Conservation (phyloP, 2,113 vertebrate genomes). For the Ptyas mucosa region DNA sequence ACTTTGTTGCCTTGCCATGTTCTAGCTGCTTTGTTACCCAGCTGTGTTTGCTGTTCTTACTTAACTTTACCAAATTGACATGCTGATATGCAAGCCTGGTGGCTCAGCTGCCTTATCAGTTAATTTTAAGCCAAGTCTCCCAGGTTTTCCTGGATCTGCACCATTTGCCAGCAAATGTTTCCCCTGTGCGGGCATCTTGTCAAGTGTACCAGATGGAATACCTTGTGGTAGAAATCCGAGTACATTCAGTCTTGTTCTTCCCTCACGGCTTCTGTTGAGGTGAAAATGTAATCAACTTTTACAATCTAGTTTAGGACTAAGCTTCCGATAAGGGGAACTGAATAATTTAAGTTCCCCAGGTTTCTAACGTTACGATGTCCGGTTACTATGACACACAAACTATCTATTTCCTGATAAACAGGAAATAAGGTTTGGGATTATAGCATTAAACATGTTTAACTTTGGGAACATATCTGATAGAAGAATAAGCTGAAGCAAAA, state of each 20-base stretch:
- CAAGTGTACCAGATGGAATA: not conserved
- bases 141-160: not conserved
- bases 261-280: not conserved
- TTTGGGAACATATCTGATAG: not conserved
- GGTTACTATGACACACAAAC: conserved; percentile 16
- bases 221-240: not conserved
- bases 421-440: conserved; percentile 11
- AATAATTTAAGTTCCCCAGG: not conserved
- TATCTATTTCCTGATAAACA: conserved; percentile 38
- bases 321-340: not conserved
- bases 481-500: conserved; percentile 42
- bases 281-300: conserved; percentile 11
- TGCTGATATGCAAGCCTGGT: not conserved
- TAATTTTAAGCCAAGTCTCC: not conserved
- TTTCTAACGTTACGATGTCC: conserved; percentile 16
- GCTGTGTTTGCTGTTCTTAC: not conserved
- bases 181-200: not conserved
- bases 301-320: not conserved
- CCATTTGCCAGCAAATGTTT: not conserved
- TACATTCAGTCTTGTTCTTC: not conserved
- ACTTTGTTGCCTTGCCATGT: not conserved
- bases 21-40: not conserved
- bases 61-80: not conserved
- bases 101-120: not conserved
- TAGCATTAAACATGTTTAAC: conserved; percentile 53